phyloP scores from a whole-genome alignment of 2,888 invertebrate species.

The Muschampia plurimacula region DNA sequence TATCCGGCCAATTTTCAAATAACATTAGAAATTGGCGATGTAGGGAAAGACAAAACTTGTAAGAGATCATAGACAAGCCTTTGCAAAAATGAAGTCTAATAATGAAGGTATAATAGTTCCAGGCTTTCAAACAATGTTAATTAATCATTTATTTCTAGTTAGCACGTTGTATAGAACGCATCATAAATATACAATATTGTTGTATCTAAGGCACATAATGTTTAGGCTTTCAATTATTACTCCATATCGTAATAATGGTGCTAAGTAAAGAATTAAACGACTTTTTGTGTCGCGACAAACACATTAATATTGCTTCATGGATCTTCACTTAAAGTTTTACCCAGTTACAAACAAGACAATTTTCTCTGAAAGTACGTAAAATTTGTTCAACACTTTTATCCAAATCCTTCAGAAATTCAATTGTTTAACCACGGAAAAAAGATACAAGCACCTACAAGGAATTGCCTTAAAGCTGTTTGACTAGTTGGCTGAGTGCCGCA shows the following conservation, averaged over 20 bases:
- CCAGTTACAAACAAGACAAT: background rate
- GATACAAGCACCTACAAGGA: too few species aligned
- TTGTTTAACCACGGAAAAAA: slow-evolving; percentile 21
- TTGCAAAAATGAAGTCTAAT: slow-evolving; percentile 75
- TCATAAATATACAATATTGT: slow-evolving; percentile 86
- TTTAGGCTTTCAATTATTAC: slow-evolving; percentile 85
- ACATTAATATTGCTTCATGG: slow-evolving; percentile 48
- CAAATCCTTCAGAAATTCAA: background rate
- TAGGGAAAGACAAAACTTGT: slow-evolving; percentile 53
- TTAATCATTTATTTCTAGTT: slow-evolving; percentile 81
- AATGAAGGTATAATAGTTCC: slow-evolving; percentile 67
- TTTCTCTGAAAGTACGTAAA: background rate
- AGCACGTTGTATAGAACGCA: slow-evolving; percentile 86
- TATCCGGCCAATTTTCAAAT: slow-evolving; percentile 31
- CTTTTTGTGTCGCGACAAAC: slow-evolving; percentile 59
- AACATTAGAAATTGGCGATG: slow-evolving; percentile 45
- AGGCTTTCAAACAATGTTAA: slow-evolving; percentile 77
- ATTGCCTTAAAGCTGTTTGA: too few species aligned
- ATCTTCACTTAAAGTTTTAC: background rate
- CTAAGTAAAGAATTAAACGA: slow-evolving; percentile 68
- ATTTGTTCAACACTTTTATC: background rate
- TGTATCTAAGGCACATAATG: slow-evolving; percentile 87
- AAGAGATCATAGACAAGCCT: slow-evolving; percentile 68
- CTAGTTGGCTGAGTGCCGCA: too few species aligned
- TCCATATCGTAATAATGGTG: slow-evolving; percentile 83